phyloP scores from a whole-genome alignment of 1,140 invertebrate species.

The Akabosia matsudoensis region DNA sequence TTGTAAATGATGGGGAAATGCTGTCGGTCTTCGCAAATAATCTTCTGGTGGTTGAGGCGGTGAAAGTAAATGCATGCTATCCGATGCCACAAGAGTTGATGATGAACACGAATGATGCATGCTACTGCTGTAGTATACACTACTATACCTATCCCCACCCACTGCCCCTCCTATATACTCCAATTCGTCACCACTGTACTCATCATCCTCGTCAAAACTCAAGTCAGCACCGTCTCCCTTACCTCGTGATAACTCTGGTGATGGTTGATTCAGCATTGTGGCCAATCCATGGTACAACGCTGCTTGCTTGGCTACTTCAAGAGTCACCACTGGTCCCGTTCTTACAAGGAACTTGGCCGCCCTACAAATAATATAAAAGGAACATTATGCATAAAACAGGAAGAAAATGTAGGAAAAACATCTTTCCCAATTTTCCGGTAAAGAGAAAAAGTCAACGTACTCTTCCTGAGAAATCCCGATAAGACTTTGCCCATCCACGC shows the following conservation, averaged over 20 bases:
- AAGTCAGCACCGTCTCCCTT: slow-evolving; percentile 48
- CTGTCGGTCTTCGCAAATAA: neutral
- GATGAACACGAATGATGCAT: neutral
- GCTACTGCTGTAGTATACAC: neutral
- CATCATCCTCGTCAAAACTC: slow-evolving; percentile 18
- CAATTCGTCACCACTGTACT: slow-evolving; percentile 5
- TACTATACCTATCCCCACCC: slow-evolving; percentile 1
- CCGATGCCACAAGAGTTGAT: neutral
- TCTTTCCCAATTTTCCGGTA: too few relatives aligned
- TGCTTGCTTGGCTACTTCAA: slow-evolving; percentile 96
- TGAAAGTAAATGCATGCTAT: slow-evolving; percentile 12
- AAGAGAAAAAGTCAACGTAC: slow-evolving; percentile 53
- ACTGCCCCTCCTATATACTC: neutral
- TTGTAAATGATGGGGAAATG: slow-evolving; percentile 1
- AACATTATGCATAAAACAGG: slow-evolving; percentile 10
- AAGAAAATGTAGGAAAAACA: neutral
- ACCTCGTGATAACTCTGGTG: slow-evolving; percentile 78
- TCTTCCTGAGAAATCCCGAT: slow-evolving; percentile 95
- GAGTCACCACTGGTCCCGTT: slow-evolving; percentile 85
- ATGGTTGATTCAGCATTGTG: slow-evolving; percentile 85
- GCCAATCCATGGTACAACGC: slow-evolving; percentile 95
- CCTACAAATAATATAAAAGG: slow-evolving; percentile 53
- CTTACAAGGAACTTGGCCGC: slow-evolving; percentile 93
- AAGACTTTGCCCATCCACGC: slow-evolving; percentile 94
- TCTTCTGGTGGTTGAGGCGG: neutral